phyloP scores from a whole-genome alignment of 1,140 invertebrate species.

The Mamestra configurata region DNA sequence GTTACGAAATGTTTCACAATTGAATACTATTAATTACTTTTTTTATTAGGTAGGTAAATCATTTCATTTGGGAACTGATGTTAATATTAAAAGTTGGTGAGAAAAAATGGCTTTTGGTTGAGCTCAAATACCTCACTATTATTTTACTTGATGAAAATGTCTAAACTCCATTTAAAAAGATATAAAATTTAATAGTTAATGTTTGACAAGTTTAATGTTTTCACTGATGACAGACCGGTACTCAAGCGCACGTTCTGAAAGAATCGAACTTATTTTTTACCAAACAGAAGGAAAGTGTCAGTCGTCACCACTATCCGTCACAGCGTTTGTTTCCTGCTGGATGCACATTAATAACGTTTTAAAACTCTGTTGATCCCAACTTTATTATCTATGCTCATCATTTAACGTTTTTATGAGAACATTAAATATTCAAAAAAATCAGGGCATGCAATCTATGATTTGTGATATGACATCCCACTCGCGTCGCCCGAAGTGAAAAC shows the following conservation, averaged over 20 bases:
- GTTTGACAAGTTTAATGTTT: constrained; percentile 41
- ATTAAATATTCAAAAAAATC: constrained; percentile 12
- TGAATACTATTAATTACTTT: too few species aligned
- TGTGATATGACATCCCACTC: constrained; percentile 34
- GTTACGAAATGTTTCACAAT: not conserved
- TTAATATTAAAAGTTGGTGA: too few species aligned
- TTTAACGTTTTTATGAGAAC: constrained; percentile 35
- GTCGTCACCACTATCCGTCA: constrained; percentile 80
- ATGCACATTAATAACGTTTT: constrained; percentile 75
- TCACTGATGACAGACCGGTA: constrained; percentile 61
- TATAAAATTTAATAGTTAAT: not conserved
- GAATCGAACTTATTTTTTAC: constrained; percentile 78
- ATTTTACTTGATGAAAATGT: too few species aligned
- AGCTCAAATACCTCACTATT: too few species aligned
- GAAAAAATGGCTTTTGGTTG: too few species aligned
- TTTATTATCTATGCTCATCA: constrained; percentile 43
- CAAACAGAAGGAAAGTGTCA: constrained; percentile 81
- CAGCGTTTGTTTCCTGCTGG: constrained; percentile 76
- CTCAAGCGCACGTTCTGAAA: constrained; percentile 57
- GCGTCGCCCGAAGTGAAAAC: not conserved
- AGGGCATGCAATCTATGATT: constrained; percentile 51
- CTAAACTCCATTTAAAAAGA: not conserved
- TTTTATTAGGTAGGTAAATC: too few species aligned
- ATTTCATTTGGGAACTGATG: too few species aligned
- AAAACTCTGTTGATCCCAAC: constrained; percentile 57